A percentile compares a stretch with the other conserved stretches of the same genome.
Evolutionary conservation across 2,113 vertebrate genomes (phyloP).

Genomic region (Nerophis ophidion): DNA sequence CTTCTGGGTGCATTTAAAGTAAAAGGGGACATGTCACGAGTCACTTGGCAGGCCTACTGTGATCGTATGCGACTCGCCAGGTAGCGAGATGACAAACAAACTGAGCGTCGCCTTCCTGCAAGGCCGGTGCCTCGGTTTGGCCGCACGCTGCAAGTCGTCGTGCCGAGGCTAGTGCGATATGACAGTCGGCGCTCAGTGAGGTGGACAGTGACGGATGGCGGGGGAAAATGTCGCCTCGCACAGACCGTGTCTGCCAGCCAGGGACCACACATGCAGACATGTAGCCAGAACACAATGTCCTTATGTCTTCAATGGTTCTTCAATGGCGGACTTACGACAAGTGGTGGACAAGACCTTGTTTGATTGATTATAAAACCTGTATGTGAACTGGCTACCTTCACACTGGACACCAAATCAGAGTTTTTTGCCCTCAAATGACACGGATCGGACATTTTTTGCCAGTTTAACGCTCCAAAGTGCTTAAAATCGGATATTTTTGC

Average conservation of each 20-base stretch:
- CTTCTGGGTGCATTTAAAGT: slow-evolving; percentile 4
- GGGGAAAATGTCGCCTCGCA: slow-evolving; percentile 23
- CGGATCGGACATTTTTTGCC: no score
- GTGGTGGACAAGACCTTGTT: neutral
- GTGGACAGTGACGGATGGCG: slow-evolving; percentile 44
- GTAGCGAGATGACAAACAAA: slow-evolving; percentile 68
- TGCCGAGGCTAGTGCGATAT: slow-evolving; percentile 25
- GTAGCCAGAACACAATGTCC: slow-evolving; percentile 30
- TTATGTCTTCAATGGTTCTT: slow-evolving; percentile 5
- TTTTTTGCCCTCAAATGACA: no score
- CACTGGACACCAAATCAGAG: no score
- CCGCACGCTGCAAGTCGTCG: slow-evolving; percentile 23
- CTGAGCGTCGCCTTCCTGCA: slow-evolving; percentile 55
- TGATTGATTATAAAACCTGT: neutral
- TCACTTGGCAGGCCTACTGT: slow-evolving; percentile 46
- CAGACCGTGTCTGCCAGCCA: slow-evolving; percentile 32
- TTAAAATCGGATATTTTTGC: no score
- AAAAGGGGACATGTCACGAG: slow-evolving; percentile 44
- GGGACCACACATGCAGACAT: slow-evolving; percentile 14
- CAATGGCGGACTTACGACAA: neutral
- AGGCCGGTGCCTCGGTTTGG: slow-evolving; percentile 27
- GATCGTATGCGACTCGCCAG: slow-evolving; percentile 52
- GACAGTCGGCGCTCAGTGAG: slow-evolving; percentile 27
- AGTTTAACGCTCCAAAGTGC: no score
- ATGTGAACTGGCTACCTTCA: no score